phyloP scores from a whole-genome alignment of 2,797 vertebrate genomes.

The Paedocypris micromegethes region DNA sequence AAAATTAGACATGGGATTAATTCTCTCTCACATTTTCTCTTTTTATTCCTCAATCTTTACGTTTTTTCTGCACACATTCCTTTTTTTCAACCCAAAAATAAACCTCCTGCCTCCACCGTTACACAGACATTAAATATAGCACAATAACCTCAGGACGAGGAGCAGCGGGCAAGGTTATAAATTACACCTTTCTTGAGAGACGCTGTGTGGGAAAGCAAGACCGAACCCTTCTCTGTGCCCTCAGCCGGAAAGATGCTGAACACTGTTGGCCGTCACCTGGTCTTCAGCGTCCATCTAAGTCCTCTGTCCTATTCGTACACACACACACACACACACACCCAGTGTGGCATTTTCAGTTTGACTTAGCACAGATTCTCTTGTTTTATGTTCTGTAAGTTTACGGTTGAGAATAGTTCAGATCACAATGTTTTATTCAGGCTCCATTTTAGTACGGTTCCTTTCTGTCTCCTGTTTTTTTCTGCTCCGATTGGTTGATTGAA shows the following conservation, averaged over 20 bases:
- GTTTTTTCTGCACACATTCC: conserved; percentile 7
- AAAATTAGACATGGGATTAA: background rate
- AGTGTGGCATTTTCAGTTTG: too few species aligned
- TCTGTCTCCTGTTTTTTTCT: conserved; percentile 2
- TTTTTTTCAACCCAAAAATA: conserved; percentile 20
- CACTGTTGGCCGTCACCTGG: background rate
- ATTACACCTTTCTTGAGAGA: conserved; percentile 32
- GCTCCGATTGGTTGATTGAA: background rate
- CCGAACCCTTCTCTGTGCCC: background rate
- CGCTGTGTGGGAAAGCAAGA: conserved; percentile 10
- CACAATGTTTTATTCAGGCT: too few species aligned
- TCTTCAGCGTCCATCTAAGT: too few species aligned
- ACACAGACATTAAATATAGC: conserved; percentile 44
- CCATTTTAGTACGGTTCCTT: background rate
- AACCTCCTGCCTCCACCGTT: conserved; percentile 41
- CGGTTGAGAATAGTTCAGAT: too few species aligned
- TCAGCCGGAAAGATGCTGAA: background rate
- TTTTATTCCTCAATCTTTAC: conserved; percentile 28
- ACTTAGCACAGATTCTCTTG: too few species aligned
- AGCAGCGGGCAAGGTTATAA: conserved; percentile 35
- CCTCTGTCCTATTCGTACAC: too few species aligned
- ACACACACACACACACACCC: too few species aligned
- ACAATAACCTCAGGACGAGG: conserved; percentile 41
- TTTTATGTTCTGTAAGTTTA: too few species aligned
- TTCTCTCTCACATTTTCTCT: conserved; percentile 28